A percentile compares a stretch with the other conserved stretches of the same genome.
Conservation (phyloP, 2,113 vertebrate species). For the Brienomyrus brachyistius region DNA sequence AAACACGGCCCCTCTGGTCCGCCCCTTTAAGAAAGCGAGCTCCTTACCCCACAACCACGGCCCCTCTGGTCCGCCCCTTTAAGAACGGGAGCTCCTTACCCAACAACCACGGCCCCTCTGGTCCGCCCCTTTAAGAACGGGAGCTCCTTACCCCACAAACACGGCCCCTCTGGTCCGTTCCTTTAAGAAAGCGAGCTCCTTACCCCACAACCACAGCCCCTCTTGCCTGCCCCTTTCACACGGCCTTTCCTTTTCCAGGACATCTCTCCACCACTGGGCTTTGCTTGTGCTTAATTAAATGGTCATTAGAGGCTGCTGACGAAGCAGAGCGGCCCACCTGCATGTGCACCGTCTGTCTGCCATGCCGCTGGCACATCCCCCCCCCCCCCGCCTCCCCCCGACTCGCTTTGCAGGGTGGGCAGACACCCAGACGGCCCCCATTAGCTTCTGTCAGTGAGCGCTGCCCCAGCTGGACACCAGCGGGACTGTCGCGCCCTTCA, state of each 20-base stretch:
- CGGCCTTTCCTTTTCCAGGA: no score
- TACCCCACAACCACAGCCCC: background rate
- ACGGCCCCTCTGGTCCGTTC: no score
- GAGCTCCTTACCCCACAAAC: background rate
- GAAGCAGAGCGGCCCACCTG: background rate
- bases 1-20: no score
- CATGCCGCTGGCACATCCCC: background rate
- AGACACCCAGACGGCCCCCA: background rate
- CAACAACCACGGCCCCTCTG: background rate
- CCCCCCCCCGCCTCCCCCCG: background rate
- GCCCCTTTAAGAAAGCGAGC: no score
- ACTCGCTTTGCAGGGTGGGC: background rate
- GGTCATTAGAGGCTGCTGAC: constrained; percentile 22
- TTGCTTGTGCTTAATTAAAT: constrained; percentile 25
- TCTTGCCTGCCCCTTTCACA: no score
- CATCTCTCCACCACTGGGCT: background rate
- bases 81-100: background rate
- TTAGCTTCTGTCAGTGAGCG: background rate
- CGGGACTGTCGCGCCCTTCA: background rate
- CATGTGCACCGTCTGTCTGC: background rate
- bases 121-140: background rate
- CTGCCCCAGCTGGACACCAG: background rate
- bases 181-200: background rate
- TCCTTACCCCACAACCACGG: background rate
- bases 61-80: background rate